Percentiles rank a stretch among this genome's conserved stretches.
phyloP scores from a whole-genome alignment of 1,140 invertebrate genomes.

The Magallana ariakensis region DNA sequence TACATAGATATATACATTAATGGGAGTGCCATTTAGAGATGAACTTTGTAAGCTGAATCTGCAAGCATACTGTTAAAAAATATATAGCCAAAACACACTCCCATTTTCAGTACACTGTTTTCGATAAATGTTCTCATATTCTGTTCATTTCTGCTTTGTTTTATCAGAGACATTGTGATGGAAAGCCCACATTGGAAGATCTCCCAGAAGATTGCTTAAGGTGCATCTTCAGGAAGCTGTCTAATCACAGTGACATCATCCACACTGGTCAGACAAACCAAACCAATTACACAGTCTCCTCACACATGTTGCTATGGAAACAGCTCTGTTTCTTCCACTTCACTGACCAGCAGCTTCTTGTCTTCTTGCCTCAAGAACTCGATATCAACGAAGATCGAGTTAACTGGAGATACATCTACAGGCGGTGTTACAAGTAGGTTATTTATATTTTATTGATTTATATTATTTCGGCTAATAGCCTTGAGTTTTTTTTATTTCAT shows the following conservation, averaged over 20 bases:
- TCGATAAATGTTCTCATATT: too few relatives aligned
- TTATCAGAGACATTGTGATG: slow-evolving; percentile 89
- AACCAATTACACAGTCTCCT: slow-evolving; percentile 88
- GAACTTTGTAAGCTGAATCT: too few relatives aligned
- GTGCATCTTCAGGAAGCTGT: slow-evolving; percentile 92
- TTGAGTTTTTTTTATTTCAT: too few relatives aligned
- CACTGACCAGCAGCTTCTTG: slow-evolving; percentile 89
- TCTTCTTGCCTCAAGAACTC: slow-evolving; percentile 80
- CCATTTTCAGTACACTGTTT: too few relatives aligned
- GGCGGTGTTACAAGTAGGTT: slow-evolving; percentile 73
- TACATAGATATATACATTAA: too few relatives aligned
- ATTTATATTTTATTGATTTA: background rate
- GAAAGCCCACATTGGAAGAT: slow-evolving; percentile 90
- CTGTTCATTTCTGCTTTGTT: too few relatives aligned
- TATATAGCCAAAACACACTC: too few relatives aligned
- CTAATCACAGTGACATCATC: slow-evolving; percentile 94
- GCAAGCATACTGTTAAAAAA: too few relatives aligned
- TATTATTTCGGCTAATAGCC: too few relatives aligned
- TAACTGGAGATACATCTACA: slow-evolving; percentile 74
- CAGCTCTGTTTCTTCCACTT: slow-evolving; percentile 96
- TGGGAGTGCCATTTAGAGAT: too few relatives aligned
- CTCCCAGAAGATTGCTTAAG: slow-evolving; percentile 96
- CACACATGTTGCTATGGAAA: slow-evolving; percentile 94
- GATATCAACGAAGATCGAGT: slow-evolving; percentile 58
- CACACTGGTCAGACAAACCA: slow-evolving; percentile 86